Evolutionary conservation across 2,888 invertebrate species (phyloP).

Genomic region (Drosophila subsilvestris): DNA sequence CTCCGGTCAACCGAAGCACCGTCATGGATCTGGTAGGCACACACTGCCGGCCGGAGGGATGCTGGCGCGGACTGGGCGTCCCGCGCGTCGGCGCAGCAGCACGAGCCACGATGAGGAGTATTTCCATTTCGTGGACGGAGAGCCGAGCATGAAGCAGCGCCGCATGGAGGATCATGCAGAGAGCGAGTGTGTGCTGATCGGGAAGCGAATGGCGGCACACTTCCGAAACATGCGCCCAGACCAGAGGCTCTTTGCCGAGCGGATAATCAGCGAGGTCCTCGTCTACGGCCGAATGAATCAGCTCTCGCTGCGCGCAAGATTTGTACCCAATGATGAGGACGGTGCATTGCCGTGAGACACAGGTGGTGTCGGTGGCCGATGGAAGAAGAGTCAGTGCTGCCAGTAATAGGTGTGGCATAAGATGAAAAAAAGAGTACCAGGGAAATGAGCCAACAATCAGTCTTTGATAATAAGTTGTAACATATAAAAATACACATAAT

Average conservation of each 20-base stretch:
- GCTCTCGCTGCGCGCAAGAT: constrained; percentile 54
- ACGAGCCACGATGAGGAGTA: constrained; percentile 8
- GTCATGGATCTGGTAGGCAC: not conserved
- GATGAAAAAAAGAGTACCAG: not conserved
- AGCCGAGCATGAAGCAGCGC: not conserved
- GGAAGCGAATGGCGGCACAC: constrained; percentile 64
- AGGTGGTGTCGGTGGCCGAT: not conserved
- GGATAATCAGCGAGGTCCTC: constrained; percentile 66
- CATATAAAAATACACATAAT: not conserved
- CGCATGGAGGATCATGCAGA: constrained; percentile 36
- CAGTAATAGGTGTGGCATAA: not conserved
- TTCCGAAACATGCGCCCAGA: constrained; percentile 66
- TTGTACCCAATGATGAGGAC: constrained; percentile 46
- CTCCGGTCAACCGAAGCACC: not conserved
- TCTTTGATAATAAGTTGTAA: not conserved
- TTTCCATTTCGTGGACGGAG: not conserved
- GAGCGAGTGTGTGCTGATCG: constrained; percentile 64
- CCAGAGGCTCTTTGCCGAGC: constrained; percentile 66
- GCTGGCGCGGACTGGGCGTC: not conserved
- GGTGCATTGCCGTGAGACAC: not conserved
- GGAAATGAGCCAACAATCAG: not conserved
- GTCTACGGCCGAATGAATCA: constrained; percentile 67
- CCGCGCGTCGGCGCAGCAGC: not conserved
- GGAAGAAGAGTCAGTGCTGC: not conserved
- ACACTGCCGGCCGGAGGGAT: not conserved